Evolutionary conservation across 2,888 invertebrate species (phyloP), one percentile per base, ranked within the genome.

Genomic region (Dryomyza anilis): DNA sequence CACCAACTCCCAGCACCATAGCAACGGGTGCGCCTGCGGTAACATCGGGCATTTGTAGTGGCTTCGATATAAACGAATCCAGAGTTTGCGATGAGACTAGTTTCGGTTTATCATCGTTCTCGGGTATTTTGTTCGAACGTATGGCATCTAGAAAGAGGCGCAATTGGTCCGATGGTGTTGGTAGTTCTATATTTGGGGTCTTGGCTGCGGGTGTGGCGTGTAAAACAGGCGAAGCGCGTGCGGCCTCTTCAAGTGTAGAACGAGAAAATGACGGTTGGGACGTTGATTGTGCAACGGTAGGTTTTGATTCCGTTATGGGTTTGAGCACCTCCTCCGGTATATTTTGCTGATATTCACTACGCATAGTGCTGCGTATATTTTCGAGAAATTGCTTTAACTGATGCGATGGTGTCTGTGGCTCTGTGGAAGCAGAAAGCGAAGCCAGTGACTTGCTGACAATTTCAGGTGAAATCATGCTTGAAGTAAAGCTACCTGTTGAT

Each of bases 141-240:
- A 83, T 83, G 8, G 83, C 83, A 68, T 83, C 83, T 7, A 83
- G 71, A 67, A 83, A 83, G 46, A 81, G 77, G 27, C 83, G 73
- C 62, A 83, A 67, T 66, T 83, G 83, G 70, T 83, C 83, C 2
- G 83, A 83, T 6, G 83, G 83, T n/a, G 83, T 83, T 23, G 79
- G 79, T 1, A 75, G 70, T 16, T 77, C 74, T 3, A 74, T 65
- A 1, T 64, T 58, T 61, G 72, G 74, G 62, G 72, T 69, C 64
- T 75, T 73, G 30, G 69, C 63, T 25, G 48, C n/a, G 66, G 1
- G 14, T 73, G 48, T 1, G 30, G 3, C 29, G 23, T 50, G n/a
- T n/a, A n/a, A n/a, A n/a, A n/a, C n/a, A n/a, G 23, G 12, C 10
- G 19, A 5, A 19, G 43, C 43, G n/a, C 14, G 39, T 39, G 39